phyloP scores from a whole-genome alignment of 1,140 invertebrate genomes.

The Chlorops oryzae region DNA sequence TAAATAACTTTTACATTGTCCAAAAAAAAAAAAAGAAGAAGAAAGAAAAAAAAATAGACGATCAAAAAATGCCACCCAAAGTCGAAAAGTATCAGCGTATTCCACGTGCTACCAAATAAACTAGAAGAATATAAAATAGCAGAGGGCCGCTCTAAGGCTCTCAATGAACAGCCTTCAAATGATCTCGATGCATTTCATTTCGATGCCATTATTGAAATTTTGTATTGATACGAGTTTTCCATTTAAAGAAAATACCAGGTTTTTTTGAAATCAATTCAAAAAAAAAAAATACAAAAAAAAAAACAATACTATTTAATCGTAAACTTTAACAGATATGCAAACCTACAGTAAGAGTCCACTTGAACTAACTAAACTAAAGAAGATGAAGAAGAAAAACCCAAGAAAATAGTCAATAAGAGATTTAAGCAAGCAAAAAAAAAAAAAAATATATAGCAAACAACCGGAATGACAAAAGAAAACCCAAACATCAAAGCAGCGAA shows the following conservation, averaged over 20 bases:
- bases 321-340: conserved; percentile 24
- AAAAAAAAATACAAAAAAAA: conserved; percentile 21
- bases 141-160: too few relatives aligned
- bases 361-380: conserved; percentile 16
- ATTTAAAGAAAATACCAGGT: too few relatives aligned
- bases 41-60: conserved; percentile 1
- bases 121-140: too few relatives aligned
- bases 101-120: too few relatives aligned
- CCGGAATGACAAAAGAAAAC: background rate
- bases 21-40: background rate
- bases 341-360: conserved; percentile 17
- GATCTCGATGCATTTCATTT: too few relatives aligned
- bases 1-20: conserved; percentile 16
- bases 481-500: conserved; percentile 1
- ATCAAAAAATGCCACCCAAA: background rate
- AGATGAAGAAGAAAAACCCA: conserved; percentile 21
- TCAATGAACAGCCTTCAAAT: too few relatives aligned
- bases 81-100: background rate
- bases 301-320: conserved; percentile 29
- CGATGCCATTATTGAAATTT: background rate
- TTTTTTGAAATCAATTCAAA: too few relatives aligned
- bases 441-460: background rate
- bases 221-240: conserved; percentile 15
- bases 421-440: too few relatives aligned
- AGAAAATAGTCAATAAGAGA: conserved; percentile 37